Evolutionary conservation across 2,113 vertebrate genomes (phyloP), one percentile per base, ranked within the genome.

Genomic region (Deroptyus accipitrinus): DNA sequence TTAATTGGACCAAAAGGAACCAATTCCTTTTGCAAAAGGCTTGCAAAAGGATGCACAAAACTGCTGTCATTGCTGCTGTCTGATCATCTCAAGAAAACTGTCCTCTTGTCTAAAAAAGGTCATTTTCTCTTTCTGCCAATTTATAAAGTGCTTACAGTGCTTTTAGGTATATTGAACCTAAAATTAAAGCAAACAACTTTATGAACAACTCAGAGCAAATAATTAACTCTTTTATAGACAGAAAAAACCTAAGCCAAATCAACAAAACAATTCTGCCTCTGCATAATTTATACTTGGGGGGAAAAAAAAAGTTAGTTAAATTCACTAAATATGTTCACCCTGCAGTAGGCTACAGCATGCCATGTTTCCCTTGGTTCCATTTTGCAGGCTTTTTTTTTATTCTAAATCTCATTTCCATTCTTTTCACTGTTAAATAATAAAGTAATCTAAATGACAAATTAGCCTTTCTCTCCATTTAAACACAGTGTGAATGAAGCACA

Each of bases 361-460:
- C 33, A 51, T 48, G 51, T 61, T 87, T 76, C 41, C 23, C 48
- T 73, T 48, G 7, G 17, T 67, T 97, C 77, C 17, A 62, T 73
- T 92, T 80, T 63, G 30, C 7, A 74, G 44, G 37, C 6, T 42
- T 82, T 66, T 51, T 69, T 68, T 86, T 42, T 84, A 92, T 41
- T 64, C 18, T 12, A 12, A 62, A 84, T 86, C 91, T 81, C 25
- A 31, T 97, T 96, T 95, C 51, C 37, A 90, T 94, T 85, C 87
- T 82, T 72, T 44, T n/a, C 69, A 96, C 49, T 69, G 63, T 81
- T 96, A 86, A 78, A 75, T 75, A 59, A 81, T 62, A 41, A 91
- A 77, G 90, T 80, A 86, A 95, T 95, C 73, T 94, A 92, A 96
- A 91, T 91, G 92, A 94, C 77, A 95, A 94, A 92, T 87, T 73